phyloP scores from a whole-genome alignment of 2,113 vertebrate species.

The Corapipo altera region DNA sequence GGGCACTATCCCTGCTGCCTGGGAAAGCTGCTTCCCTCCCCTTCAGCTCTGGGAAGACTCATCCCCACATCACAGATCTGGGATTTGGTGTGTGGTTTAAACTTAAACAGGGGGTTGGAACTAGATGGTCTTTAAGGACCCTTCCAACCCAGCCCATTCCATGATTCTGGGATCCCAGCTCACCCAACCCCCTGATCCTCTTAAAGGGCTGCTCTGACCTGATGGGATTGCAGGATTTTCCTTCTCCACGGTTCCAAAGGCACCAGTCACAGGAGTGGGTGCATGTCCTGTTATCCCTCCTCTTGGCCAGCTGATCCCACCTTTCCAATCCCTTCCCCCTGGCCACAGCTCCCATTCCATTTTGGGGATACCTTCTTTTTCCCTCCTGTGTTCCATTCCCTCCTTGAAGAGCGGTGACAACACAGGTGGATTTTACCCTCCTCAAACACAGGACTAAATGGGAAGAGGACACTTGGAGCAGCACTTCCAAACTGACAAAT shows the following conservation, averaged over 20 bases:
- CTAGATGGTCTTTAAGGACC: background rate
- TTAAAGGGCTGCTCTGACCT: background rate
- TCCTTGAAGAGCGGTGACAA: fast-evolving
- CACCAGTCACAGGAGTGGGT: background rate
- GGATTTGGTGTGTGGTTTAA: background rate
- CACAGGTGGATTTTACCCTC: background rate
- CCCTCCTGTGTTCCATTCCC: background rate
- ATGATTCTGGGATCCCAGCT: background rate
- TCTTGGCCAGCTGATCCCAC: background rate
- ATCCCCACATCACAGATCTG: background rate
- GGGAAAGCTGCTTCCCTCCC: background rate
- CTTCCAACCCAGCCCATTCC: background rate
- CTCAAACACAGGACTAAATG: fast-evolving
- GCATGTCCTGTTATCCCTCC: background rate
- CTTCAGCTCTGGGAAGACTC: background rate
- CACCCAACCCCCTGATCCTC: fast-evolving
- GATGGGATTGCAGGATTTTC: background rate
- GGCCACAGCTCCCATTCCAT: background rate
- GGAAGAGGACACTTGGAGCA: background rate
- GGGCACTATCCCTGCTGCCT: background rate
- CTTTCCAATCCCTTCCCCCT: background rate
- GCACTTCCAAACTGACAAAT: background rate
- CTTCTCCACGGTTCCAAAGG: background rate
- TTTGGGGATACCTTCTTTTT: background rate
- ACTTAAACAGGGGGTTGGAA: fast-evolving